Base-by-base conservation (phyloP, 2,113 vertebrate species). In the Seriola aureovittata region DNA sequence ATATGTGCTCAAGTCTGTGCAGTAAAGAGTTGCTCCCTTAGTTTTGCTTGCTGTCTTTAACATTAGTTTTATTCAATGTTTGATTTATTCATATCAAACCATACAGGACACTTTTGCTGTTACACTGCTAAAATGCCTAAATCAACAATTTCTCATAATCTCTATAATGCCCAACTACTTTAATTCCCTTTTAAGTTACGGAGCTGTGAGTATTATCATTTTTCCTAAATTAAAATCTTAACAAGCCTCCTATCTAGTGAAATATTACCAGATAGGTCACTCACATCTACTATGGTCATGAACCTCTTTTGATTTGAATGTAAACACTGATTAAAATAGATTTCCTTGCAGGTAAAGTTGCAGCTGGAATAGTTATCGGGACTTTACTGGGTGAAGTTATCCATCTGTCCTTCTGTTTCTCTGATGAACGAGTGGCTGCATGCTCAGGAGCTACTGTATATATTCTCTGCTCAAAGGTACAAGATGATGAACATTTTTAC, bases 401-500 rank as follows among this genome's bases (percentile, higher is more conserved):
- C 79, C 92, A 97, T 91, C 50, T 99, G 50, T 93, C 94, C 19
- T 95, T 97, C 81, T 95, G 96, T 87, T 94, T 88, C 0, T 92
- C 95, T 42, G 96, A 97, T 62, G 81, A 90, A 5, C 90, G 84
- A 65, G 88, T 97, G 40, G 95, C 96, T 1, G 94, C 91, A 4
- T 97, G 97, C 88, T 91, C 93, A 5, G 95, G 94, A 80, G 89
- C 83, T 64, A 90, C 34, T 50, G 88, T 96, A 29, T 88, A 94
- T 78, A 1, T 96, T 48, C 88, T 98, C 85, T 96, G 88, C 82
- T 60, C 92, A 38, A 91, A 97, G 96, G 97, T 98, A 85, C 85
- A 14, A 54, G 2, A 58, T 59, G 29, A 52, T 52, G 46, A 1
- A 48, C 5, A 16, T 46, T 76, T 59, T 50, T 9, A 38, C 29